Evolutionary conservation across 2,888 invertebrate genomes (phyloP), one percentile per base, ranked within the genome.

Genomic region (Crioceris asparagi): DNA sequence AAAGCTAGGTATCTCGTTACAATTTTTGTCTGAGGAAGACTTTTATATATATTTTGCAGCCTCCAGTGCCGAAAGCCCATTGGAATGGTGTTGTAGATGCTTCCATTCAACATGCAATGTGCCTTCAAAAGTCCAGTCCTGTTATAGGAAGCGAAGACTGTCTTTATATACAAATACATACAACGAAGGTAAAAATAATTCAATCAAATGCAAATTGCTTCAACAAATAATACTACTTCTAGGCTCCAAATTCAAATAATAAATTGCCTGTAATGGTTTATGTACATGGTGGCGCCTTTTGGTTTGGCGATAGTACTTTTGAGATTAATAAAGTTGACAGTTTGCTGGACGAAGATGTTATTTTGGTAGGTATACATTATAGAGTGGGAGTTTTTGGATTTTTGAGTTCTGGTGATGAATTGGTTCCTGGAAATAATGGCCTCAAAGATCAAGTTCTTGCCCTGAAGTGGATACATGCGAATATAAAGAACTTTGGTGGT

Each of bases 361-460:
- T 83, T 2, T 63, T 76, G 0, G 80, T 81, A 1, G 77, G 77
- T 2, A 52, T 83, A 1, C 79, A 77, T 57, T 83, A 83, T 51
- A 68, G 83, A 26, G 50, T 83, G 8, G 83, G 83, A 29, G 74
- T 78, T 0, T 55, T 83, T 37, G 83, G 78, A 36, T 84, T 86
- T 58, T 63, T 83, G 1, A 82, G 43, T 19, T 51, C 52, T 1
- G 49, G 42, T 10, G 52, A 54, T 32, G 23, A 31, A 2, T 43
- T 39, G 6, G 41, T 41, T n/a, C 46, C 49, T 10, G 54, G 54
- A 1, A 54, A 54, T 36, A 45, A 45, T 33, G 54, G 52, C 3
- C 15, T 54, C 11, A 54, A 52, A 37, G 54, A 54, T 31, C 51
- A 50, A 39, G 17, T 33, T 7, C 18, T 52, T n/a, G 54, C 51